Evolutionary conservation across 1,140 invertebrate genomes (phyloP).

Genomic region (Sitodiplosis mosellana): DNA sequence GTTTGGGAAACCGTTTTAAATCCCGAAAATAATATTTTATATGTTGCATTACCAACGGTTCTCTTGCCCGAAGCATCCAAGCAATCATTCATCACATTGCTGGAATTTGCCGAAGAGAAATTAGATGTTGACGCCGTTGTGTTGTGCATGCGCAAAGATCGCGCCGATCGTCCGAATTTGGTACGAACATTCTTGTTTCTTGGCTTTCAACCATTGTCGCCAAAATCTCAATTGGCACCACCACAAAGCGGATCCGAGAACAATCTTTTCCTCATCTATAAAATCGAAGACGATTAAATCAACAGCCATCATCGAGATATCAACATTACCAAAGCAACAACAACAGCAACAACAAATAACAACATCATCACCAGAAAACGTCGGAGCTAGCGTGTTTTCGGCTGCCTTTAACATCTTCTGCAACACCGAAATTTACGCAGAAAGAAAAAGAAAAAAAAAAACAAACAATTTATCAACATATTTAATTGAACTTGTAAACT

Average conservation of each 20-base stretch:
- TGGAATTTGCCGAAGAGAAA: slow-evolving; percentile 91
- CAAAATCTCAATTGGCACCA: slow-evolving; percentile 51
- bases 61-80: slow-evolving; percentile 77
- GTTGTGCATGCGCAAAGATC: slow-evolving; percentile 63
- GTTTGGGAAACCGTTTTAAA: slow-evolving; percentile 69
- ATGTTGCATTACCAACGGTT: slow-evolving; percentile 68
- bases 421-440: too few species aligned
- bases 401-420: too few species aligned
- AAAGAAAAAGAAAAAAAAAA: too few species aligned
- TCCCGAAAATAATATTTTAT: slow-evolving; percentile 43
- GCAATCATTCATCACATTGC: slow-evolving; percentile 76
- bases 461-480: too few species aligned
- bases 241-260: slow-evolving; percentile 29
- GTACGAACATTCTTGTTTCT: slow-evolving; percentile 93
- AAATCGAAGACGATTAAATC: slow-evolving; percentile 15
- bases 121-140: slow-evolving; percentile 49
- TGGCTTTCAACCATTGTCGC: slow-evolving; percentile 72
- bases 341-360: too few species aligned
- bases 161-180: slow-evolving; percentile 62
- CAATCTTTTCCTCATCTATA: slow-evolving; percentile 22
- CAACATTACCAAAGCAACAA: too few species aligned
- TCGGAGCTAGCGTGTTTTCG: too few species aligned
- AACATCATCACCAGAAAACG: too few species aligned
- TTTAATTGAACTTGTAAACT: too few species aligned
- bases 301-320: neutral